A percentile compares a stretch with the other conserved stretches of the same genome.
Evolutionary conservation across 2,797 vertebrate species (phyloP).

Genomic region (Melanitta fusca): DNA sequence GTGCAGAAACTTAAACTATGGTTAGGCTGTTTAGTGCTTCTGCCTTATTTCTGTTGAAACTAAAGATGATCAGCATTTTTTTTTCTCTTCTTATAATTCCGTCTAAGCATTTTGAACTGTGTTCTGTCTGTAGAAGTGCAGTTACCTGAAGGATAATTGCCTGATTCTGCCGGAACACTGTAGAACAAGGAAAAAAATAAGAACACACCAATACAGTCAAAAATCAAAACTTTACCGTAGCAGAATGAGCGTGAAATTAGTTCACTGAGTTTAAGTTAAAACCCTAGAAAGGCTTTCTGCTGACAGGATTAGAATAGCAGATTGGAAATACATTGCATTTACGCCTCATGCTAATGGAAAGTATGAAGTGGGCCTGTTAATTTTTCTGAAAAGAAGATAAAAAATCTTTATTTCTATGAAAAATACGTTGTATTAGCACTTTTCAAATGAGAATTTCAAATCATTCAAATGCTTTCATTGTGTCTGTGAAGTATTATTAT

Average conservation of each 20-base stretch:
- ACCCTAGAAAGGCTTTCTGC: not conserved
- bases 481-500: not conserved
- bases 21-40: not conserved
- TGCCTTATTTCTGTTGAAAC: not conserved
- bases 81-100: not conserved
- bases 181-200: not conserved
- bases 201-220: not conserved
- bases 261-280: not conserved
- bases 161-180: not conserved
- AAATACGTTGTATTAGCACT: not conserved
- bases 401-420: not conserved
- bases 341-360: not conserved
- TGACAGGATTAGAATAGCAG: not conserved
- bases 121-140: not conserved
- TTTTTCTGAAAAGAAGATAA: not conserved
- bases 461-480: not conserved
- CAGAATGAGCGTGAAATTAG: not conserved
- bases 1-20: not conserved
- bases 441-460: not conserved
- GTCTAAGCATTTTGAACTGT: not conserved
- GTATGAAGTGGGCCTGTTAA: not conserved
- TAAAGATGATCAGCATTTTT: rapidly evolving
- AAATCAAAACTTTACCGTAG: not conserved
- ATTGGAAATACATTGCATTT: not conserved
- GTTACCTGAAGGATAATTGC: not conserved